These are phyloP conservation scores for Aricia artaxerxes DNA, from an alignment of 2,888 invertebrate genomes.

Conservation along the genomic window DNA sequence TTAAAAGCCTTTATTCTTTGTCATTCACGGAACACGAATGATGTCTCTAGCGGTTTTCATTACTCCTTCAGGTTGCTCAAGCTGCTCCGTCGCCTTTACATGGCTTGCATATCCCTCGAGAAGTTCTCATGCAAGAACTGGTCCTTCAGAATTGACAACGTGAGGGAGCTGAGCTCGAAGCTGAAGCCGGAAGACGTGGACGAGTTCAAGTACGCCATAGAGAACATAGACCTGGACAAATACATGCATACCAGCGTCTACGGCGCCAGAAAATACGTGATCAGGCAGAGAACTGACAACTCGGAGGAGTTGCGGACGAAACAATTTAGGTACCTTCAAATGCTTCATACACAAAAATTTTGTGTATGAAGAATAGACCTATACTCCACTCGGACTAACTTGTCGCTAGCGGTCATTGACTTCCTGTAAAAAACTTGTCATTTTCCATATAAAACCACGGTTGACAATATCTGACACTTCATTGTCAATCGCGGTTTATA, in stretches of 20 bases:
- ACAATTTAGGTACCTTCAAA: background rate
- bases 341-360: background rate
- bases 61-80: background rate
- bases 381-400: no score
- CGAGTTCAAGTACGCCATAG: slow-evolving; percentile 81
- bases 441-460: no score
- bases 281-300: background rate
- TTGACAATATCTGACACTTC: no score
- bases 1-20: no score
- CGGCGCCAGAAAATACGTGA: slow-evolving; percentile 74
- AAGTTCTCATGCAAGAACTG: background rate
- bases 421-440: no score
- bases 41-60: background rate
- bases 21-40: background rate
- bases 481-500: no score
- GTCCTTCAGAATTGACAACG: slow-evolving; percentile 3
- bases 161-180: slow-evolving; percentile 62
- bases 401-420: no score
- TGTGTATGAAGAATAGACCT: no score
- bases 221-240: slow-evolving; percentile 70
- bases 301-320: background rate
- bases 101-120: slow-evolving; percentile 4
- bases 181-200: slow-evolving; percentile 72
- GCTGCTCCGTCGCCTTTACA: background rate
- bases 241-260: slow-evolving; percentile 78